Base-by-base conservation (phyloP, 2,888 invertebrate species). In the Hanleya hanleyi region DNA sequence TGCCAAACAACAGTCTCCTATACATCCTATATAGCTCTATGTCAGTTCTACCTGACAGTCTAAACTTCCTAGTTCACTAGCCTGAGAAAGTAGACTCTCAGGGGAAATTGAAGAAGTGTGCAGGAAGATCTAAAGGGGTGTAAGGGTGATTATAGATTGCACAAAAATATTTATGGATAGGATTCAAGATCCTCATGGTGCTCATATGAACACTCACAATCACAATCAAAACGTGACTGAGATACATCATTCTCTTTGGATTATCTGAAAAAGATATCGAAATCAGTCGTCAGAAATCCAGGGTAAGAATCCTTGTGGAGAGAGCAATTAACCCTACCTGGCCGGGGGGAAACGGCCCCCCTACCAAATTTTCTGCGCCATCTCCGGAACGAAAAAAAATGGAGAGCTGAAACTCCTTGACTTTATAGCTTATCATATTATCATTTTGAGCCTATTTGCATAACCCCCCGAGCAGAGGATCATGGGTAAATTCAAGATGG, bases 71-170 rank as follows among this genome's bases (percentile, higher is more conserved):
- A 1, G 33, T 77, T 35, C 75, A 77, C 22, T 77, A 75, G 73
- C 77, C 75, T 57, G 70, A 73, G 15, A 77, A 70, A 65, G 77
- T 70, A 3, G 47, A 33, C 38, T 12, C 74, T 22, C 32, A 70
- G 1, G 57, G 70, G 15, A 73, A 64, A 33, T 51, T 77, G 64
- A 69, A 32, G 33, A 26, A 7, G 57, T 71, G 0, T 76, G 75
- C 29, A 77, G 70, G 41, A 12, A 66, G 3, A 32, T 33, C 15
- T 75, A 73, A 41, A 65, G 36, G 12, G 67, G 64, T 26, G 41
- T 47, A 33, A 32, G 15, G 7, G 50, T 66, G n/a, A 77, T 77
- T n/a, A 75, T 74, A 67, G 77, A 77, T 41, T 77, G 75, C 22
- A 65, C 69, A 32, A 75, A 77, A 50, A 72, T 77, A 0, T 71